Base-by-base conservation (phyloP, 2,113 vertebrate genomes). In the Anoplopoma fimbria region DNA sequence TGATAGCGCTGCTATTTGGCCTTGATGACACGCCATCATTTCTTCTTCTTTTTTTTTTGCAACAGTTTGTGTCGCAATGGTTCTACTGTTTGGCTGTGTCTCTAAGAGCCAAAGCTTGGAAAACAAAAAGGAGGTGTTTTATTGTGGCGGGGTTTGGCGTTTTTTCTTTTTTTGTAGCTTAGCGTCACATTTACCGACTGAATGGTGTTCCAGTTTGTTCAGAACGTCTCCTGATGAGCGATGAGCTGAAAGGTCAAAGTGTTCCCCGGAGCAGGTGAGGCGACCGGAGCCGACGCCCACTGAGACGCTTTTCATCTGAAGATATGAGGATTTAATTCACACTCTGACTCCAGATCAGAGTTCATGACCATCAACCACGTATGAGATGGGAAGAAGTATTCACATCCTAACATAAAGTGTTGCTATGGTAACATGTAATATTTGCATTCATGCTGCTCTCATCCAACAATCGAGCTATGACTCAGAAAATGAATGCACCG, bases 1-100 rank as follows among this genome's bases (percentile, higher is more conserved):
- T 86, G 85, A 85, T 70, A 63, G 84, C 27, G 68, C 79, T 69
- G 87, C 87, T 82, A 84, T 88, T 87, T 91, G 85, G 64, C 83
- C 72, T 42, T 87, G 86, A 91, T 82, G 87, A 81, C 83, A 86
- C n/a, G 31, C 36, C 31, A 23, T n/a, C 12, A 13, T 4, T 53
- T 12, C 3, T 23, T 49, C 3, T 25, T 53, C 5, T 25, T 12
- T 19, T 3, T 74, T 91, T 89, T 79, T 55, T 65, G 70, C 76
- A 85, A 88, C 89, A 89, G 78, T 90, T 84, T 89, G 70, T 86
- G 79, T 77, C 29, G 19, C 69, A n/a, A n/a, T 36, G 78, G 78
- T 77, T 67, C 55, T 61, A 14, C 72, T 85, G 77, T 88, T 88
- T 79, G 47, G 57, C 38, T 55, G 64, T 42, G 19, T 49, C 42